phyloP scores from a whole-genome alignment of 2,797 vertebrate species.

The Cichlasoma orientale region DNA sequence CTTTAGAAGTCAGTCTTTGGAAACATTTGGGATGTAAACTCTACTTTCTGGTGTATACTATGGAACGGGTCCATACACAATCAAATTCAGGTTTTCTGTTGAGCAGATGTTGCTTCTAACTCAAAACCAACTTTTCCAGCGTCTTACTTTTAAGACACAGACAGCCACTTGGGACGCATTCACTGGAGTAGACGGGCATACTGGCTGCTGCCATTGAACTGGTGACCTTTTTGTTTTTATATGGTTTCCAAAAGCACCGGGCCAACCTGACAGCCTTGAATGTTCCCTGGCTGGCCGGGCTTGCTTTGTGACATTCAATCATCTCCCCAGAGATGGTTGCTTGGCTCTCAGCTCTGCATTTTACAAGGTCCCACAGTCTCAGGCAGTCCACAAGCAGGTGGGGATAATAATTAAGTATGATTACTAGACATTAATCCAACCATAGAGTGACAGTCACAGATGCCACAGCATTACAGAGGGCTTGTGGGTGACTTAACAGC shows the following conservation, averaged over 20 bases:
- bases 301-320: constrained; percentile 68
- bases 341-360: constrained; percentile 59
- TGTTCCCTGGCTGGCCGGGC: constrained; percentile 52
- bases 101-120: constrained; percentile 19
- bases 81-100: background rate
- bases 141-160: background rate
- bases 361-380: constrained; percentile 66
- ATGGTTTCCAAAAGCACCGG: constrained; percentile 45
- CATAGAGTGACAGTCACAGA: constrained; percentile 66
- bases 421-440: constrained; percentile 75
- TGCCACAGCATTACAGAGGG: constrained; percentile 36
- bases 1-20: background rate
- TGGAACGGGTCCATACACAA: background rate
- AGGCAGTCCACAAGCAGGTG: constrained; percentile 68
- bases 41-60: background rate
- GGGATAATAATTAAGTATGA: constrained; percentile 75
- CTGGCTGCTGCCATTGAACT: constrained; percentile 52
- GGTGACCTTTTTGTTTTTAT: constrained; percentile 62
- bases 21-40: background rate
- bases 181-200: background rate
- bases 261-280: constrained; percentile 65
- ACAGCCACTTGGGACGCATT: constrained; percentile 27
- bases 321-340: constrained; percentile 50
- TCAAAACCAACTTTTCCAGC: background rate
- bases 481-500: constrained; percentile 55